These are phyloP conservation scores for Folsomia candida DNA, from an alignment of 2,888 invertebrate genomes.

Conservation along the genomic window DNA sequence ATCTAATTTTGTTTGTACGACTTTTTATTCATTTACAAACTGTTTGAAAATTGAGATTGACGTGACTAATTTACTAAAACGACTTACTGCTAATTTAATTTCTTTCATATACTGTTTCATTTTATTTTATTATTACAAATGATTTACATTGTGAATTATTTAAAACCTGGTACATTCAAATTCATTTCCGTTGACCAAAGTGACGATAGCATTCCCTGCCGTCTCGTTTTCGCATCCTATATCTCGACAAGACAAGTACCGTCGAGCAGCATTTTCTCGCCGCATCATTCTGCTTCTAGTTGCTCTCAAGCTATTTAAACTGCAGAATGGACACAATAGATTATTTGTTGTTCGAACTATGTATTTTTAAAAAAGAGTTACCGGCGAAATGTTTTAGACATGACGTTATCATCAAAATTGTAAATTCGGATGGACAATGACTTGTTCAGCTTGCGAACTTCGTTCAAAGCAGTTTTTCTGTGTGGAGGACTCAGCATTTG, in stretches of 20 bases:
- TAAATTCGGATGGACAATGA: slow-evolving; percentile 39
- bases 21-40: no score
- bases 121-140: no score
- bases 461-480: slow-evolving; percentile 47
- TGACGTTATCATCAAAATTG: slow-evolving; percentile 48
- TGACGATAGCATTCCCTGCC: slow-evolving; percentile 10
- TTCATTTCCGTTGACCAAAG: slow-evolving; percentile 31
- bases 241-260: slow-evolving; percentile 34
- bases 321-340: slow-evolving; percentile 13
- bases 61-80: no score
- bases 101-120: no score
- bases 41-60: no score
- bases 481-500: slow-evolving; percentile 44
- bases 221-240: slow-evolving; percentile 29
- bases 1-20: no score
- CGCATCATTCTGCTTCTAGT: slow-evolving; percentile 26
- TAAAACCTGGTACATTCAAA: slow-evolving; percentile 43
- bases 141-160: slow-evolving; percentile 1
- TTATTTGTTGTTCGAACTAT: no score
- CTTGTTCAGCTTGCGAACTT: slow-evolving; percentile 48
- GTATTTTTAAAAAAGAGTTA: slow-evolving; percentile 14
- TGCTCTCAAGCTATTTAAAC: slow-evolving; percentile 40
- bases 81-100: no score
- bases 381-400: slow-evolving; percentile 50
- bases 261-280: slow-evolving; percentile 2